Conservation (phyloP, 2,888 invertebrate genomes). For the Leptothorax acervorum region DNA sequence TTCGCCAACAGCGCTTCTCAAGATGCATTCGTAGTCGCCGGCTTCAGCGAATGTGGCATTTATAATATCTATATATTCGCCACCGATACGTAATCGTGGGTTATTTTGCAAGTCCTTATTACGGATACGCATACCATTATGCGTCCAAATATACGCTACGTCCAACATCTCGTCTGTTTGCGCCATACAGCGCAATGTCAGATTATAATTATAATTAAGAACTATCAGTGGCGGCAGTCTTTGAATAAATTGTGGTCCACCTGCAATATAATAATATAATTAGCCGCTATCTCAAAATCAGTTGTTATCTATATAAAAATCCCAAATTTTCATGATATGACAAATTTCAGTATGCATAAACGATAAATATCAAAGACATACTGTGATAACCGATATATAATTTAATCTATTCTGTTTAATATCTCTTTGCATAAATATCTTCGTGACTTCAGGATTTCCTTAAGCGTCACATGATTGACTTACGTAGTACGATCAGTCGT, state of each 20-base stretch:
- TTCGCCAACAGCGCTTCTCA: constrained; percentile 95
- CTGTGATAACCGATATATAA: background rate
- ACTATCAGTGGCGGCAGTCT: constrained; percentile 89
- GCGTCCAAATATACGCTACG: constrained; percentile 96
- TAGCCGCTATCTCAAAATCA: background rate
- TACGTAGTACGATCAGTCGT: constrained; percentile 92
- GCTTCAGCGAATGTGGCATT: constrained; percentile 95
- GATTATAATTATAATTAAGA: constrained; percentile 90
- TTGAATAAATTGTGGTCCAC: constrained; percentile 92
- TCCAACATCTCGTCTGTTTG: constrained; percentile 94
- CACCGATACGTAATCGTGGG: constrained; percentile 88
- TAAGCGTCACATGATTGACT: constrained; percentile 79
- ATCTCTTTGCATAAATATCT: background rate
- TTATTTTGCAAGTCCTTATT: constrained; percentile 89
- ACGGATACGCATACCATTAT: constrained; percentile 93
- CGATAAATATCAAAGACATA: background rate
- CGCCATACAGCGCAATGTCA: constrained; percentile 94
- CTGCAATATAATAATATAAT: constrained; percentile 81
- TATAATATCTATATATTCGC: constrained; percentile 91
- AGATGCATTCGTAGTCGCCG: constrained; percentile 96
- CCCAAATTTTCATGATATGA: background rate
- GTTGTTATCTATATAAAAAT: background rate
- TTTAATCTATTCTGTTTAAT: constrained; percentile 8
- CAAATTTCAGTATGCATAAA: background rate
- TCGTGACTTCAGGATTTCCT: background rate